Evolutionary conservation across 2,797 vertebrate genomes (phyloP).

Genomic region (Leptoclinus maculatus): DNA sequence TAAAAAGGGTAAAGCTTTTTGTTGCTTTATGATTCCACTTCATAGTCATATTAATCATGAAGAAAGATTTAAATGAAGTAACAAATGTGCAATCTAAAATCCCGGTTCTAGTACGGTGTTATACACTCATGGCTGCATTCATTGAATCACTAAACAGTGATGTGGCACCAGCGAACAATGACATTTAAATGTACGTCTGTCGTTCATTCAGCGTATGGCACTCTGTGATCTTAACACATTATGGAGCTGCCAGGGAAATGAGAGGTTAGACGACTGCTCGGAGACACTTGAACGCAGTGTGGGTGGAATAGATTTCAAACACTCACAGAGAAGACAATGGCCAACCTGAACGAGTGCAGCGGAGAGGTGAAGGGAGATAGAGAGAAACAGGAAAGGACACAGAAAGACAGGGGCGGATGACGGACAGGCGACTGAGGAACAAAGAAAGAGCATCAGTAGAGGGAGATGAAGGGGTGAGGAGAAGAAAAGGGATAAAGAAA

Average conservation of each 20-base stretch:
- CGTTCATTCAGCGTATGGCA: constrained; percentile 17
- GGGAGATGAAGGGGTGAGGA: background rate
- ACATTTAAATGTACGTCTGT: constrained; percentile 35
- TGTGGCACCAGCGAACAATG: constrained; percentile 23
- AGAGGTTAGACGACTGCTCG: constrained; percentile 64
- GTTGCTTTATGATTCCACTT: background rate
- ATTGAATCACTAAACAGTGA: constrained; percentile 18
- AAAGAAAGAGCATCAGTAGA: background rate
- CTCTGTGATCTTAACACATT: constrained; percentile 49
- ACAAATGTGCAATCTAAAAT: background rate
- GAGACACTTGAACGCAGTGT: constrained; percentile 66
- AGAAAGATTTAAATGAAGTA: background rate
- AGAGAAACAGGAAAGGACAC: background rate
- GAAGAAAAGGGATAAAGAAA: constrained; percentile 17
- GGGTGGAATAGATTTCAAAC: constrained; percentile 71
- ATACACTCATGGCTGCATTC: background rate
- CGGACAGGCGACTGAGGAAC: background rate
- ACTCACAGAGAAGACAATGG: constrained; percentile 60
- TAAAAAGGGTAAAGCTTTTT: background rate
- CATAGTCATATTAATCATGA: background rate
- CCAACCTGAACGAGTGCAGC: constrained; percentile 41
- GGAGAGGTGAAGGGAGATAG: constrained; percentile 39
- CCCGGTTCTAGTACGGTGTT: background rate
- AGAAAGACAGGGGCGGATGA: constrained; percentile 7
- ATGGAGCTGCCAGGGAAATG: constrained; percentile 56